Evolutionary conservation across 2,888 invertebrate genomes (phyloP).

Genomic region (Rugalucina vietnamica): DNA sequence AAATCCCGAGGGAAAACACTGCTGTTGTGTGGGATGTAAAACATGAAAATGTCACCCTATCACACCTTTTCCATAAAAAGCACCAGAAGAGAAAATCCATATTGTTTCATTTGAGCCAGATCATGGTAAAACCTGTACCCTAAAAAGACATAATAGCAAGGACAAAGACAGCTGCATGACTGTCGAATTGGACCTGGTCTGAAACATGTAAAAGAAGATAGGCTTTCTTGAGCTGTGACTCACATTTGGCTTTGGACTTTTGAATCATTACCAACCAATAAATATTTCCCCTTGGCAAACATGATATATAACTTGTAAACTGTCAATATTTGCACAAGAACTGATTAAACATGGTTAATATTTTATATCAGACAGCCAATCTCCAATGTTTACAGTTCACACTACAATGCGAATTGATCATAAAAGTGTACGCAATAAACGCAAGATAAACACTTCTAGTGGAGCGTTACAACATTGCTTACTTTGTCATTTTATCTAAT

Average conservation of each 20-base stretch:
- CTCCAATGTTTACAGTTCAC: conserved; percentile 19
- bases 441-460: conserved; percentile 6
- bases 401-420: conserved; percentile 14
- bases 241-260: background rate
- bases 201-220: too few relatives aligned
- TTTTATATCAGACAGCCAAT: conserved; percentile 6
- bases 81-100: too few relatives aligned
- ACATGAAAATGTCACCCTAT: too few relatives aligned
- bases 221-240: too few relatives aligned
- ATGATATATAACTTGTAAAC: background rate
- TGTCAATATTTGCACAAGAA: conserved; percentile 20
- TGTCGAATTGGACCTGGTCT: too few relatives aligned
- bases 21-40: too few relatives aligned
- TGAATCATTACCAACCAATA: conserved; percentile 4
- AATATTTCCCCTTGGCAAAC: background rate
- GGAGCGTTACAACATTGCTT: background rate
- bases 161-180: too few relatives aligned
- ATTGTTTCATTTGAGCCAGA: too few relatives aligned
- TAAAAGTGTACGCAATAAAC: conserved; percentile 16
- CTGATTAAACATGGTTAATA: conserved; percentile 25
- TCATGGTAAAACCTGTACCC: too few relatives aligned
- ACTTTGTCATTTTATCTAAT: conserved; percentile 5
- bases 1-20: too few relatives aligned
- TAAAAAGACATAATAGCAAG: too few relatives aligned
- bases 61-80: too few relatives aligned